Percentiles rank a stretch among this genome's conserved stretches.
These are phyloP conservation scores for Gymnoscelis rufifasciata DNA, from an alignment of 2,888 invertebrate species.

Conservation along the genomic window DNA sequence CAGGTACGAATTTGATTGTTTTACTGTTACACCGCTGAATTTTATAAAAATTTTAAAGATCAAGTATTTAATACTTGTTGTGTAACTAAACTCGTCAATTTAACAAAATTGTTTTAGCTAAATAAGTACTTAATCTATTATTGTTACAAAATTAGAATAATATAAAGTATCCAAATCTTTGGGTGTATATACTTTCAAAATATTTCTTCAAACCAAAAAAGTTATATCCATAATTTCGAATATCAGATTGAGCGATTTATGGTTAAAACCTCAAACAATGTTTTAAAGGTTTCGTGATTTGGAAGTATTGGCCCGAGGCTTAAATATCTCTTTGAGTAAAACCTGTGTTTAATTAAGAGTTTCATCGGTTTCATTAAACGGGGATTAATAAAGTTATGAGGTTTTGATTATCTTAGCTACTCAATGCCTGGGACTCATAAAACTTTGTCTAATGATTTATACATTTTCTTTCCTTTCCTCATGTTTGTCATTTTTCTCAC, in stretches of 20 bases:
- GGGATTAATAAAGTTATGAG: background rate
- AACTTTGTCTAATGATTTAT: too few relatives aligned
- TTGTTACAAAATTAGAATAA: too few relatives aligned
- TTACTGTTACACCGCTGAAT: background rate
- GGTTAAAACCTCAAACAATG: slow-evolving; percentile 15
- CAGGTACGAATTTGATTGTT: slow-evolving; percentile 44
- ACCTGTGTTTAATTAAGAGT: slow-evolving; percentile 24
- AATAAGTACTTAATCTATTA: too few relatives aligned
- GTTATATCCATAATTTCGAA: slow-evolving; percentile 9
- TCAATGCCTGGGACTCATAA: background rate
- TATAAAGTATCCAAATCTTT: background rate
- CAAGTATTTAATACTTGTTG: too few relatives aligned
- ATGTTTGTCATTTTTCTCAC: too few relatives aligned
- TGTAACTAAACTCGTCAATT: too few relatives aligned
- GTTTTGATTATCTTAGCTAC: background rate
- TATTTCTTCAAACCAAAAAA: background rate
- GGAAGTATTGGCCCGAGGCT: slow-evolving; percentile 15
- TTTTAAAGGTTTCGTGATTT: slow-evolving; percentile 24
- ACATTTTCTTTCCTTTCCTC: too few relatives aligned
- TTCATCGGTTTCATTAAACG: slow-evolving; percentile 20
- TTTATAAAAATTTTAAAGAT: too few relatives aligned
- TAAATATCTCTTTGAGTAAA: slow-evolving; percentile 26
- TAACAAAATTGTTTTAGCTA: too few relatives aligned
- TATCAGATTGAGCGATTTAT: slow-evolving; percentile 15
- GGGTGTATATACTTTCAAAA: background rate